Evolutionary conservation across 2,797 vertebrate species (phyloP).

Genomic region (Spinibarbus caldwelli): DNA sequence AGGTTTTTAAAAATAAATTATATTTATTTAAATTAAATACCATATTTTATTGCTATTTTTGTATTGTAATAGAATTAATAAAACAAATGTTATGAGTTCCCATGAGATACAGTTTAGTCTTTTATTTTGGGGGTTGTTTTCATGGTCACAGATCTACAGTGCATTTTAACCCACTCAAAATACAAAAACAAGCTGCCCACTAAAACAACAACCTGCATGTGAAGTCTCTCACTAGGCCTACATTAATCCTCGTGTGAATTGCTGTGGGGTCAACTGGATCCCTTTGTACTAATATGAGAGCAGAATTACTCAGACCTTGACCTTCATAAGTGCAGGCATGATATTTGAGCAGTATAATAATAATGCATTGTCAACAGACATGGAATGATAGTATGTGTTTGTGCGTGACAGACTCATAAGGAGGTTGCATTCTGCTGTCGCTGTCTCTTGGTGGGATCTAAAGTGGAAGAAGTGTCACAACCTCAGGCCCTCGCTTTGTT

Average conservation of each 20-base stretch:
- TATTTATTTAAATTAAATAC: too few relatives aligned
- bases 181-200: constrained; percentile 1
- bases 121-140: background rate
- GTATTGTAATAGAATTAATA: background rate
- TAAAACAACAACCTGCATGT: constrained; percentile 23
- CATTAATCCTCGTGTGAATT: constrained; percentile 12
- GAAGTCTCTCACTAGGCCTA: background rate
- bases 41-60: background rate
- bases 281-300: background rate
- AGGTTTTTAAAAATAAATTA: too few relatives aligned
- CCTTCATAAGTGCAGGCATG: background rate
- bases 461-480: constrained; percentile 93
- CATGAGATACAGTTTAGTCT: background rate
- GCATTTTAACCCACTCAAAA: constrained; percentile 1
- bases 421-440: constrained; percentile 83
- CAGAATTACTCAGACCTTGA: background rate
- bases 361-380: constrained; percentile 15
- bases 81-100: background rate
- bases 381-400: background rate
- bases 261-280: constrained; percentile 16
- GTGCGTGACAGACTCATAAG: constrained; percentile 79
- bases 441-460: constrained; percentile 92
- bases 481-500: constrained; percentile 92
- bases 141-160: background rate
- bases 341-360: constrained; percentile 1